phyloP scores from a whole-genome alignment of 2,888 invertebrate species.

The Anodontia alba region DNA sequence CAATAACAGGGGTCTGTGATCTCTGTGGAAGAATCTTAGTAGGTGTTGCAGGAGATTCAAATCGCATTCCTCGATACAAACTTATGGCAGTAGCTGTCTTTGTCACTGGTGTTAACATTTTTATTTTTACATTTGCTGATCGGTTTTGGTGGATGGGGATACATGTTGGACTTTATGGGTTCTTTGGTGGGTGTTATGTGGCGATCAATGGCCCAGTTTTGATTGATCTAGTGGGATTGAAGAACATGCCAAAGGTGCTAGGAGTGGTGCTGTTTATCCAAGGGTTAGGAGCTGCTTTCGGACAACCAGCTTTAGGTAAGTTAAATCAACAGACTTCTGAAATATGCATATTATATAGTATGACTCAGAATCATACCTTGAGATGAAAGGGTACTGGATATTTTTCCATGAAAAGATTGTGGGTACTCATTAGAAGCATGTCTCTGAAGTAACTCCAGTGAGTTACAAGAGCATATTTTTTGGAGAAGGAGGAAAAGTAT shows the following conservation, averaged over 20 bases:
- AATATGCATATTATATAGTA: not conserved
- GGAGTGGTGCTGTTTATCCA: conserved; percentile 75
- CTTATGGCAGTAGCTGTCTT: conserved; percentile 63
- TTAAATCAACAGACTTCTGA: too few relatives aligned
- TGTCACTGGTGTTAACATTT: conserved; percentile 66
- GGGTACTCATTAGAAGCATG: too few relatives aligned
- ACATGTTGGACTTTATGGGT: conserved; percentile 75
- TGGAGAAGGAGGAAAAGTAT: too few relatives aligned
- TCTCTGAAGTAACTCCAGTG: too few relatives aligned
- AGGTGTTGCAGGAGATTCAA: conserved; percentile 71
- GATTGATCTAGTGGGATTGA: conserved; percentile 76
- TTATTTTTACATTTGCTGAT: conserved; percentile 64
- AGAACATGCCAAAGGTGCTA: conserved; percentile 72
- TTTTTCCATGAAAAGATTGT: too few relatives aligned
- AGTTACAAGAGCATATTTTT: too few relatives aligned
- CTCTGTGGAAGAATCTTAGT: conserved; percentile 70
- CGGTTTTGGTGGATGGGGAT: conserved; percentile 67
- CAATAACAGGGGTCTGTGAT: conserved; percentile 76
- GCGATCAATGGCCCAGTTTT: conserved; percentile 72
- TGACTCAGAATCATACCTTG: not conserved
- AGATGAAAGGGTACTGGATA: not conserved
- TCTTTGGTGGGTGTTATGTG: conserved; percentile 76
- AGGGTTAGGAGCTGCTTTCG: conserved; percentile 74
- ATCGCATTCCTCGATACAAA: conserved; percentile 70
- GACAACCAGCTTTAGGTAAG: conserved; percentile 76